Evolutionary conservation across 2,888 invertebrate species (phyloP), one percentile per base, ranked within the genome.

Genomic region (Ecdyonurus torrentis): DNA sequence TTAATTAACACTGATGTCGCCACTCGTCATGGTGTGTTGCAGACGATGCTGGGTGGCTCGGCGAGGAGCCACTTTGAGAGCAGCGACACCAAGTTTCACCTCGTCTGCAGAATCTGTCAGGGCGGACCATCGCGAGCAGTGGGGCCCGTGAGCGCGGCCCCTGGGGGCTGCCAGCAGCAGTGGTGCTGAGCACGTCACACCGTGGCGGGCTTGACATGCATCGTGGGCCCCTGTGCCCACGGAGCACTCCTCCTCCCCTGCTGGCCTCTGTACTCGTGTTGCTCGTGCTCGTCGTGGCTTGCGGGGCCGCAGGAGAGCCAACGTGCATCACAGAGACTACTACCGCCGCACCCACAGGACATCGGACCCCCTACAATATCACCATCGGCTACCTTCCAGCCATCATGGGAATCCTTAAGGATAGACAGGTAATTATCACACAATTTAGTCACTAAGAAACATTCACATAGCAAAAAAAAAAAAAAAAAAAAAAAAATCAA

Each of bases 321-420:
- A 37, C 65, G 18, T 20, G 23, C 37, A 60, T 24, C 22, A 18
- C 60, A 24, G n/a, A n/a, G 24, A 24, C 60, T 25, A 23, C 60
- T 15, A 25, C 18, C 5, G 3, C 25, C 2, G 18, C 25, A 15
- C 60, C 23, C 24, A 25, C 2, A 2, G 25, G 19, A 24, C 37
- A 24, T n/a, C 60, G 23, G 19, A 23, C 7, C 58, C 68, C 63
- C 7, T 71, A 70, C 63, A 74, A 79, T 66, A 81, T 93, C 71
- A 89, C 86, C 69, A 82, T 93, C 70, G 93, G 93, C 66, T 93
- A 91, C 77, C 80, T 93, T 72, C 87, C 91, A 61, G 89, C 91
- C 63, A 82, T 87, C 72, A 88, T 83, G 74, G 90, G 87, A 70
- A 83, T 81, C 63, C 80, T 85, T 68, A 85, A 84, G 70, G 87